phyloP scores from a whole-genome alignment of 2,888 invertebrate genomes.

The Philaethria dido region DNA sequence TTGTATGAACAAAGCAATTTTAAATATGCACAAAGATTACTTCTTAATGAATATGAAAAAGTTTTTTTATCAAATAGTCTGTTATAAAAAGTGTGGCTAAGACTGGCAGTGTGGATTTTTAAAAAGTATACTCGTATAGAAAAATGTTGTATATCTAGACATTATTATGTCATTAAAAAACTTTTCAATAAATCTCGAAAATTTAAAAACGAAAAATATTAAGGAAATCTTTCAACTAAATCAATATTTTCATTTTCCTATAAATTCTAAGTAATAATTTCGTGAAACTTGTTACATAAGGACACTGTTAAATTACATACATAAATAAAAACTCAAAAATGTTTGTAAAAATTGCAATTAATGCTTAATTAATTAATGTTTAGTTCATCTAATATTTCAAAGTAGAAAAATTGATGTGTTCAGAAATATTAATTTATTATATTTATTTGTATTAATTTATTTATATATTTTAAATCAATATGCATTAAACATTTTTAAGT shows the following conservation, averaged over 20 bases:
- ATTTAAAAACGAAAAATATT: neutral
- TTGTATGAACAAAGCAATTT: too few relatives aligned
- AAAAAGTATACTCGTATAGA: neutral
- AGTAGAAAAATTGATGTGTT: neutral
- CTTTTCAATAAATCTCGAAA: neutral
- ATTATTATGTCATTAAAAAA: neutral
- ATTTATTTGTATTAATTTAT: too few relatives aligned
- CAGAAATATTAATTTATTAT: neutral
- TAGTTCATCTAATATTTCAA: neutral
- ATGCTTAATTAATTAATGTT: neutral
- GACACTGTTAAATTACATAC: neutral
- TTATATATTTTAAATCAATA: too few relatives aligned
- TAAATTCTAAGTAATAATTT: neutral
- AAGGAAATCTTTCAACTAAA: neutral
- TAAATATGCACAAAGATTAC: neutral
- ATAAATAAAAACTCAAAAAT: neutral
- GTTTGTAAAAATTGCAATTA: neutral
- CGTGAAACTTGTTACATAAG: neutral
- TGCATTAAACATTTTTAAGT: neutral
- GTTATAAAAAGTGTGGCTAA: conserved; percentile 4
- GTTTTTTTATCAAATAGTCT: neutral
- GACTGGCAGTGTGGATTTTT: conserved; percentile 4
- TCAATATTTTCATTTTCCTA: neutral
- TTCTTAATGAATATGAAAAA: neutral
- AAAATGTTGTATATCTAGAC: neutral